Percentiles rank a stretch among this genome's conserved stretches.
phyloP scores from a whole-genome alignment of 1,140 invertebrate species.

The Copidosoma floridanum region DNA sequence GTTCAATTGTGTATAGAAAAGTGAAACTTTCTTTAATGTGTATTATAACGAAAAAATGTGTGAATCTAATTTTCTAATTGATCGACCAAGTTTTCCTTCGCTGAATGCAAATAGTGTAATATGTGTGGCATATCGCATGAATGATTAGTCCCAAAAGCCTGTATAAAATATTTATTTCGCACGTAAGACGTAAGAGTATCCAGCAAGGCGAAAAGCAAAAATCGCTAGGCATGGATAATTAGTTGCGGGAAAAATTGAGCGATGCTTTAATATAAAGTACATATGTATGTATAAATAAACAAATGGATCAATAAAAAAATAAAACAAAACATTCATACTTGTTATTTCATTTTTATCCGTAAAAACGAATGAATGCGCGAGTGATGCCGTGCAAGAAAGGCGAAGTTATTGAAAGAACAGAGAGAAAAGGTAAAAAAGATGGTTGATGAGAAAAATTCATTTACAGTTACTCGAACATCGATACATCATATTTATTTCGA shows the following conservation, averaged over 20 bases:
- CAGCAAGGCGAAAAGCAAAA: background rate
- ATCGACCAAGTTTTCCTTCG: conserved; percentile 10
- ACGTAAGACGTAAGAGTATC: conserved; percentile 25
- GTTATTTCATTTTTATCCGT: background rate
- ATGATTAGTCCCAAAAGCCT: conserved; percentile 20
- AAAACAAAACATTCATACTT: background rate
- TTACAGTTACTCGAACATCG: no score
- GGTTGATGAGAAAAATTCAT: no score
- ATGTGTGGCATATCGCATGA: background rate
- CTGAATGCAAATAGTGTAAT: background rate
- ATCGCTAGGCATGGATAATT: background rate
- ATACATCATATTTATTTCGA: no score
- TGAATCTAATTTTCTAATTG: background rate
- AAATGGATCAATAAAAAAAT: background rate
- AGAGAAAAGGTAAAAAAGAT: background rate
- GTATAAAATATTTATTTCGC: conserved; percentile 48
- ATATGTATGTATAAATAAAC: background rate
- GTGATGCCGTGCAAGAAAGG: conserved; percentile 9
- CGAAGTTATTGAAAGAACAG: conserved; percentile 3
- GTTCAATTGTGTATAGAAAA: no score
- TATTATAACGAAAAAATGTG: no score
- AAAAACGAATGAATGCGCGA: background rate
- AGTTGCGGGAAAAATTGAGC: background rate
- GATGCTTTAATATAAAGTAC: conserved; percentile 7
- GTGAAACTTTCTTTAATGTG: no score